phyloP scores from a whole-genome alignment of 2,113 vertebrate species.

The Sapayoa aenigma region DNA sequence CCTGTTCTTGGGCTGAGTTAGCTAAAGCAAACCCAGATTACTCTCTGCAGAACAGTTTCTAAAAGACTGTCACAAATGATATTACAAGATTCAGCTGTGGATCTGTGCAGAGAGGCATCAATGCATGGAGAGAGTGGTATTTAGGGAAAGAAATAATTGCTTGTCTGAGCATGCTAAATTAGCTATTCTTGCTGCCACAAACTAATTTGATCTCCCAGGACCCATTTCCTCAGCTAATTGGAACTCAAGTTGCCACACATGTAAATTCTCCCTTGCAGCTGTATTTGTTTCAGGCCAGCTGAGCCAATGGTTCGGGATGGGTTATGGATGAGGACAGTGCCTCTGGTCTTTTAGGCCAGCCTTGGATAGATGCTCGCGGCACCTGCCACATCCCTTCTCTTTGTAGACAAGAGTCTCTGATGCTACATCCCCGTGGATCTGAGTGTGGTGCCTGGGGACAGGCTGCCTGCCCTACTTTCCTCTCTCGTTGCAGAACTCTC shows the following conservation, averaged over 20 bases:
- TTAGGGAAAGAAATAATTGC: slow-evolving; percentile 58
- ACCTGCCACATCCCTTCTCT: not conserved
- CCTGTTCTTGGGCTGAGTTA: not conserved
- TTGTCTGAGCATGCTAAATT: slow-evolving; percentile 56
- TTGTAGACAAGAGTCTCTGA: not conserved
- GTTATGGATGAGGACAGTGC: accelerated
- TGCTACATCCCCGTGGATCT: not conserved
- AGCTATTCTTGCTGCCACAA: slow-evolving; percentile 45
- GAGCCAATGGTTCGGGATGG: not conserved
- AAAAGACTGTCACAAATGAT: slow-evolving; percentile 7
- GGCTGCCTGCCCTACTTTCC: slow-evolving; percentile 13
- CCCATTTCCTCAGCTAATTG: slow-evolving; percentile 61
- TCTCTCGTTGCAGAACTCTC: not conserved
- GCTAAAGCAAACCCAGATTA: not conserved
- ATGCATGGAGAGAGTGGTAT: slow-evolving; percentile 8
- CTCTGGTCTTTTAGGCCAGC: not conserved
- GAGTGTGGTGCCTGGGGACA: not conserved
- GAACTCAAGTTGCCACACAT: slow-evolving; percentile 11
- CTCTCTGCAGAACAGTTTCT: slow-evolving; percentile 4
- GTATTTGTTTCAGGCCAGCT: slow-evolving; percentile 16
- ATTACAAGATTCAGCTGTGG: not conserved
- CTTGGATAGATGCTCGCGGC: accelerated
- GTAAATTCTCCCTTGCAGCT: slow-evolving; percentile 43
- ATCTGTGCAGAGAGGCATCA: slow-evolving; percentile 4
- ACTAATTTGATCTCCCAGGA: slow-evolving; percentile 59